Conservation (phyloP, 2,888 invertebrate genomes). For the Agriopis aurantiaria region DNA sequence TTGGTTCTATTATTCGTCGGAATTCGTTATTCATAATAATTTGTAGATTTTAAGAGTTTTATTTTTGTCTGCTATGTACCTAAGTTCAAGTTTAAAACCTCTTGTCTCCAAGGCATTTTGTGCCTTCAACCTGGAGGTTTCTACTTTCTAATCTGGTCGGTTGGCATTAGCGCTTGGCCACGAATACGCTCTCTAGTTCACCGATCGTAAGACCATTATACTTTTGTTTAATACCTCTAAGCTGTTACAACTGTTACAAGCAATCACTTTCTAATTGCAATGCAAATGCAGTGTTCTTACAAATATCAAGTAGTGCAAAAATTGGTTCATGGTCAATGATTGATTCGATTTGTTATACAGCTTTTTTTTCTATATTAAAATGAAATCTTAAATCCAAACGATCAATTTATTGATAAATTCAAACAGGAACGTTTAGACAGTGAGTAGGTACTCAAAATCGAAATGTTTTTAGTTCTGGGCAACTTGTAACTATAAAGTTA, state of each 20-base stretch:
- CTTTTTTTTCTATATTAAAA: slow-evolving; percentile 5
- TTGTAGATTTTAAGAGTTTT: slow-evolving; percentile 30
- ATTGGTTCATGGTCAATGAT: slow-evolving; percentile 14
- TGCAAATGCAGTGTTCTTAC: slow-evolving; percentile 50
- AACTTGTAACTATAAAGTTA: too few relatives aligned
- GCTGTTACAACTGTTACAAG: slow-evolving; percentile 57
- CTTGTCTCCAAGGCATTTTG: slow-evolving; percentile 56
- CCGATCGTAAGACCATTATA: slow-evolving; percentile 68
- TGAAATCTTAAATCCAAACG: neutral
- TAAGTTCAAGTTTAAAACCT: slow-evolving; percentile 37
- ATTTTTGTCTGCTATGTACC: neutral
- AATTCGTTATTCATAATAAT: slow-evolving; percentile 39
- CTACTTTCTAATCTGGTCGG: slow-evolving; percentile 80
- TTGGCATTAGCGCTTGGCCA: slow-evolving; percentile 70
- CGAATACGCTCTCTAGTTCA: slow-evolving; percentile 72
- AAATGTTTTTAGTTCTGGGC: too few relatives aligned
- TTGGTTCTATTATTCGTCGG: slow-evolving; percentile 21
- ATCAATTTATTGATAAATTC: neutral
- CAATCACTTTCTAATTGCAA: slow-evolving; percentile 73
- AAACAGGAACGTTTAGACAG: neutral
- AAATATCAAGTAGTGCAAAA: slow-evolving; percentile 21
- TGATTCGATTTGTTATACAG: slow-evolving; percentile 11
- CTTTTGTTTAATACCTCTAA: slow-evolving; percentile 75
- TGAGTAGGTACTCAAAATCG: too few relatives aligned
- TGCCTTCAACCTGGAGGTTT: slow-evolving; percentile 66